Evolutionary conservation across 2,113 vertebrate species (phyloP).

Genomic region (Hippocampus zosterae): DNA sequence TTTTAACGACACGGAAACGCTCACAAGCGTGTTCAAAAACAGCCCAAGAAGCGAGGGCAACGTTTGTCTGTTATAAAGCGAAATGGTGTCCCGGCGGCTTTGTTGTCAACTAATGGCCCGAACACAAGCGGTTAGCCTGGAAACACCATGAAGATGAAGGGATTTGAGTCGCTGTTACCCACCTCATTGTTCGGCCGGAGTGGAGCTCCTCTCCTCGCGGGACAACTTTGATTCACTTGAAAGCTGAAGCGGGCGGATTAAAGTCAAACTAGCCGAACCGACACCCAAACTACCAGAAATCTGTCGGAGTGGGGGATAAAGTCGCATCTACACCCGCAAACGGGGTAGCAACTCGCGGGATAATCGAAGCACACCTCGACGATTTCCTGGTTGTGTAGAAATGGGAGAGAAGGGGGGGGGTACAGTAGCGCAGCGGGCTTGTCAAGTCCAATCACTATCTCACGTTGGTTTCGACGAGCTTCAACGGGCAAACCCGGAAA

Average conservation of each 20-base stretch:
- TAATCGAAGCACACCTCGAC: conserved; percentile 68
- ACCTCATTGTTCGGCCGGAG: conserved; percentile 75
- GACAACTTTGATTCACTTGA: conserved; percentile 57
- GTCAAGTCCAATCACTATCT: conserved; percentile 74
- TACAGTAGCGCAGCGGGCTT: conserved; percentile 71
- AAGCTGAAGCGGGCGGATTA: conserved; percentile 33
- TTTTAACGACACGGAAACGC: not conserved
- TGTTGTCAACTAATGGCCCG: conserved; percentile 27
- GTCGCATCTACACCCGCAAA: conserved; percentile 58
- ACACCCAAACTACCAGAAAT: conserved; percentile 14
- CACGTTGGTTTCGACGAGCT: conserved; percentile 33
- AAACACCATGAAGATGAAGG: conserved; percentile 52
- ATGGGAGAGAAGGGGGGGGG: conserved; percentile 48
- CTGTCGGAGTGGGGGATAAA: not conserved
- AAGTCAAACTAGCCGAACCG: conserved; percentile 34
- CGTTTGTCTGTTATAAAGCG: not conserved
- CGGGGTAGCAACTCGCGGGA: conserved; percentile 48
- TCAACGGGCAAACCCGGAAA: conserved; percentile 6
- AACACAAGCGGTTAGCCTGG: conserved; percentile 34
- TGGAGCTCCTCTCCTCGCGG: conserved; percentile 59
- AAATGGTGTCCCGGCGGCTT: conserved; percentile 13
- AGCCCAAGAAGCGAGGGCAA: not conserved
- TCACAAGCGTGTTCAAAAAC: not conserved
- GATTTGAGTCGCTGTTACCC: conserved; percentile 63
- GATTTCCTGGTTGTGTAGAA: conserved; percentile 76